A percentile compares a stretch with the other conserved stretches of the same genome.
Evolutionary conservation across 2,797 vertebrate genomes (phyloP).

Genomic region (Chelonia mydas): DNA sequence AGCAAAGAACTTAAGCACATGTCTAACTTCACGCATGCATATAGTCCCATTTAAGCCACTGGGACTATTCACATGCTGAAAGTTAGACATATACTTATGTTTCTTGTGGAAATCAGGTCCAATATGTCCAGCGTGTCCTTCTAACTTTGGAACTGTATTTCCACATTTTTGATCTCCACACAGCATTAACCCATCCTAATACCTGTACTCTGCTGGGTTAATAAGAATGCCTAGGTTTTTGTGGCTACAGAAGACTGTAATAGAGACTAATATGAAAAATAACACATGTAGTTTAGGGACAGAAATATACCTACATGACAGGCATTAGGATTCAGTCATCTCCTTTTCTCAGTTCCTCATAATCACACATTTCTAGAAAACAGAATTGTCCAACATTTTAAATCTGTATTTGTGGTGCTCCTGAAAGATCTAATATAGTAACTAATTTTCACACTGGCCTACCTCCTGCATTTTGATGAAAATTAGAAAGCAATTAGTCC

Average conservation of each 20-base stretch:
- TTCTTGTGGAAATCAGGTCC: not conserved
- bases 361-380: not conserved
- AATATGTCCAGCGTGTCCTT: not conserved
- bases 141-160: not conserved
- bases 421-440: not conserved
- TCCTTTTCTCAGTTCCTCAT: not conserved
- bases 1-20: not conserved
- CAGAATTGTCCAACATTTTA: not conserved
- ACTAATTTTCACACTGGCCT: not conserved
- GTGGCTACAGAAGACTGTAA: fast-evolving
- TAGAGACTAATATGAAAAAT: not conserved
- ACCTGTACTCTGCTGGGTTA: not conserved
- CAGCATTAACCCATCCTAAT: not conserved
- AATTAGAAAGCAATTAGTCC: not conserved
- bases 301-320: not conserved
- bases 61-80: not conserved
- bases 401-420: not conserved
- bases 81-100: not conserved
- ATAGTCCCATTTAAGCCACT: not conserved
- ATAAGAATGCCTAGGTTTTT: not conserved
- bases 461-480: not conserved
- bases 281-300: not conserved
- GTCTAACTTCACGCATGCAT: not conserved
- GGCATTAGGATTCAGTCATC: not conserved
- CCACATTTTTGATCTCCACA: not conserved